Evolutionary conservation across 2,888 invertebrate species (phyloP), one percentile per base, ranked within the genome.

Genomic region (Dusona sp.): DNA sequence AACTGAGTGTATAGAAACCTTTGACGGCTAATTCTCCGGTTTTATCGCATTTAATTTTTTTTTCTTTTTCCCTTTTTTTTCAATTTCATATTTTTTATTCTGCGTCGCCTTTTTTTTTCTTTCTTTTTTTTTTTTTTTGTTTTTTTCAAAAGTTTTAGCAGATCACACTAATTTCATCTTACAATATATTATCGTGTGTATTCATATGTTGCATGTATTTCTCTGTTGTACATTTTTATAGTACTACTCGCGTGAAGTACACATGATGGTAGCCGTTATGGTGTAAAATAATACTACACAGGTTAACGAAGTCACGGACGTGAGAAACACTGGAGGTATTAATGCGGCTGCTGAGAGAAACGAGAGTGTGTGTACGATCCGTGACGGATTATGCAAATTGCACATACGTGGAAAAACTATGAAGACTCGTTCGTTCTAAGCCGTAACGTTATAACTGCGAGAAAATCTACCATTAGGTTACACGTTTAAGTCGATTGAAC

Each of bases 381-480:
- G 87, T 83, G 84, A 81, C 78, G 85, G 82, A 90, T 90, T 89
- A 89, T 89, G 90, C 85, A 88, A 87, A 90, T 68, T 16, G 67
- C 36, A 22, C 73, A 61, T 78, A 48, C 77, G 77, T 51, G 79
- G 74, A 84, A 84, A 84, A 84, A 84, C 64, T 77, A 73, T 70
- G 61, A 45, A 22, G 67, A 6, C 29, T 22, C 36, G 38, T 64
- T 25, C 29, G 54, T n/a, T 64, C 11, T 38, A 19, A 67, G 61
- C 25, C 51, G 45, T 45, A 36, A 68, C 54, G 33, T 65, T 77
- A 36, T 75, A 77, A 75, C 25, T 70, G 48, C 68, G 29, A 29
- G 68, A 70, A 45, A 25, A 70, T 70, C 22, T 45, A 36, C 45
- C 13, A n/a, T 70, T 45, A 29, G 45, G 25, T 45, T 29, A 48